Base-by-base conservation (phyloP, 2,797 vertebrate species). In the Enteromius anoplus region DNA sequence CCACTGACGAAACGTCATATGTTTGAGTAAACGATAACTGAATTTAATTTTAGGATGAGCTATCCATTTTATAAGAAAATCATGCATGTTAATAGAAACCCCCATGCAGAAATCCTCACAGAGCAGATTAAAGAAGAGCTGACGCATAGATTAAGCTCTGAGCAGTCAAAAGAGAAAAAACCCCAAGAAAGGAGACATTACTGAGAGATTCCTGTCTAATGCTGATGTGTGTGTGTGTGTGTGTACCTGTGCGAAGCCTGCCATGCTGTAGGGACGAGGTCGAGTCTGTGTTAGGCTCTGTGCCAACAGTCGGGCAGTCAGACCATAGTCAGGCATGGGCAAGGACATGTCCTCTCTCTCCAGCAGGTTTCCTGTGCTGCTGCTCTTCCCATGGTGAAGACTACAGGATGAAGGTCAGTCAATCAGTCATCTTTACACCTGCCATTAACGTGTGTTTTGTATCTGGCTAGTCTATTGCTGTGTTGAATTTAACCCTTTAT, bases 181-280 rank as follows among this genome's bases (percentile, higher is more conserved):
- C 14, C 60, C 15, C 17, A 34, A 11, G 23, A 78, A 51, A 58
- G 58, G 49, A 66, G 12, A 68, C 23, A 73, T 85, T 71, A 75
- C 49, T 82, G 75, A 29, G 72, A 2, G 66, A 77, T 72, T 65
- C 53, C 40, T 60, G 47, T 32, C 40, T 64, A 34, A 62, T 86
- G 55, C 73, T 82, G n/a, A 62, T 71, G 2, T 70, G 42, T 29
- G 78, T 75, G 32, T 37, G 58, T 68, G 81, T 73, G 80, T 72
- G 12, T 91, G 88, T 90, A 98, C 98, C 98, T 99, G 98, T 89
- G 97, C 93, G 87, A 98, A 99, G 92, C 94, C 96, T 0, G 97
- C 97, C 97, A 99, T 96, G 42, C 98, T 99, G 95, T 99, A 99
- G 42, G 98, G 98, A 42, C 98, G 94, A 85, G 97, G 97, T 93